Percentiles rank a stretch among this genome's conserved stretches.
phyloP scores from a whole-genome alignment of 2,888 invertebrate species.

The Prenolepis imparis region DNA sequence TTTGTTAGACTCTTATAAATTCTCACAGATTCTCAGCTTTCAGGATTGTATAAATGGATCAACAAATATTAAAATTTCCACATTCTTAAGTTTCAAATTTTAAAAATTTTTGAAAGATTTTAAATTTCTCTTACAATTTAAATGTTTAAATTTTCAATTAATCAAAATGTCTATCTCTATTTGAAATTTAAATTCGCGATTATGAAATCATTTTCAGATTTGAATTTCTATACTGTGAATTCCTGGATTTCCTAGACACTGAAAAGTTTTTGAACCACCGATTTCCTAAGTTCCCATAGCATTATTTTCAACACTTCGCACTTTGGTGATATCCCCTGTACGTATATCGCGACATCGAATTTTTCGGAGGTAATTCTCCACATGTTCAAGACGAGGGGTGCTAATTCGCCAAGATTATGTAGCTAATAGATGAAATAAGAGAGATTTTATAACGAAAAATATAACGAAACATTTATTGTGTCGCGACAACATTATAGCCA shows the following conservation, averaged over 20 bases:
- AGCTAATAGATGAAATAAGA: slow-evolving; percentile 61
- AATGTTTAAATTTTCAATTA: background rate
- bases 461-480: slow-evolving; percentile 74
- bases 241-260: background rate
- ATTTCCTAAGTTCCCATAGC: background rate
- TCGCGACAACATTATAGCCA: slow-evolving; percentile 76
- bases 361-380: slow-evolving; percentile 68
- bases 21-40: background rate
- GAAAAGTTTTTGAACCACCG: background rate
- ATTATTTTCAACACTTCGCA: slow-evolving; percentile 21
- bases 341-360: slow-evolving; percentile 72
- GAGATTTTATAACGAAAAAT: slow-evolving; percentile 79
- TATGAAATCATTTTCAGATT: no score
- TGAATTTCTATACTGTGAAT: slow-evolving; percentile 1
- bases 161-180: no score
- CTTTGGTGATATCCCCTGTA: slow-evolving; percentile 32
- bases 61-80: background rate
- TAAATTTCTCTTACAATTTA: background rate
- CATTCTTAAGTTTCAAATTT: background rate
- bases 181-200: background rate
- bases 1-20: background rate
- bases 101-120: background rate
- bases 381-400: slow-evolving; percentile 73
- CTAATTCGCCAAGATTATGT: slow-evolving; percentile 77
- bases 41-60: background rate